Evolutionary conservation across 2,797 vertebrate species (phyloP).

Genomic region (Clarias fuscus): DNA sequence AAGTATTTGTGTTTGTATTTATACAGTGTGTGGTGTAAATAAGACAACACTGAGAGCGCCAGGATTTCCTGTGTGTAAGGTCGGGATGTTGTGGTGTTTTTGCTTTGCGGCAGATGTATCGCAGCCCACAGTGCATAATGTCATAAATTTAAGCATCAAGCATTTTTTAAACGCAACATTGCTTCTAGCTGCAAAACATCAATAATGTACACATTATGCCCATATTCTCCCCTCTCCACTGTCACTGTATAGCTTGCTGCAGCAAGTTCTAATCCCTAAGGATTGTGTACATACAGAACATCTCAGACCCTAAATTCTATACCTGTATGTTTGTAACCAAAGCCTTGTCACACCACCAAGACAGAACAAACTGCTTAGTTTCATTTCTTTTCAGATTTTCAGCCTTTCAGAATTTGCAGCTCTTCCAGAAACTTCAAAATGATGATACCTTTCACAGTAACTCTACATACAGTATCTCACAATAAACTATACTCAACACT

Average conservation of each 20-base stretch:
- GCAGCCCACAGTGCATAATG: neutral
- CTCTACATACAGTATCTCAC: neutral
- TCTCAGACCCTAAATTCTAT: neutral
- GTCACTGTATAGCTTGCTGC: neutral
- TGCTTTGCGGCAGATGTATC: neutral
- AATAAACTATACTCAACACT: neutral
- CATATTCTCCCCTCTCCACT: neutral
- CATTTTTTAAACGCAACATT: neutral
- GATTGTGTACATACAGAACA: neutral
- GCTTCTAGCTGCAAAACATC: neutral
- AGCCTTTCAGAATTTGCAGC: neutral
- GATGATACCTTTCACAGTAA: neutral
- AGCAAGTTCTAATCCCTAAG: neutral
- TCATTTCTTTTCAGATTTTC: neutral
- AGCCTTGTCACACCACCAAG: neutral
- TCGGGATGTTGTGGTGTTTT: neutral
- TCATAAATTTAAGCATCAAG: neutral
- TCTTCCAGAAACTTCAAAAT: neutral
- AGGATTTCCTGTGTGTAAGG: slow-evolving; percentile 21
- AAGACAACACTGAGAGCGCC: neutral
- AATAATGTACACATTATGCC: neutral
- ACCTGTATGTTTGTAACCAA: neutral
- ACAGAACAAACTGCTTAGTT: neutral
- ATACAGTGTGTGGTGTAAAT: slow-evolving; percentile 6
- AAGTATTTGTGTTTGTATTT: slow-evolving; percentile 29